These are phyloP conservation scores for Stichopus horrens DNA, from an alignment of 53 echinoderm and acorn worm genomes.

Conservation along the genomic window DNA sequence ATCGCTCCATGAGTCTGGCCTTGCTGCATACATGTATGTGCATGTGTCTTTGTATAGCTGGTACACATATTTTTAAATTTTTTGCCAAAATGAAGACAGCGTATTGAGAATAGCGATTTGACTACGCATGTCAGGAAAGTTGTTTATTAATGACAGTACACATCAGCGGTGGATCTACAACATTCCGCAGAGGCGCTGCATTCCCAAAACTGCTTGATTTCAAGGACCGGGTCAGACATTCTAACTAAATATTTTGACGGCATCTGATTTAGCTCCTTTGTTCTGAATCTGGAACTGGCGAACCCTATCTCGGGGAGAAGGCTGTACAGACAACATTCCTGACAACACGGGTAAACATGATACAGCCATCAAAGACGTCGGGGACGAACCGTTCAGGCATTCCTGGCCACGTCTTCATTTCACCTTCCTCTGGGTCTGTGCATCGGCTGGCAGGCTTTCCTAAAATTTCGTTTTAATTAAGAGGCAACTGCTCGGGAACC, in stretches of 20 bases:
- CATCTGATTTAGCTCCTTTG: neutral
- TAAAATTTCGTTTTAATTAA: neutral
- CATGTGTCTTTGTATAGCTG: too few species aligned
- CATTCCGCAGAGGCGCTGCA: conserved; percentile 21
- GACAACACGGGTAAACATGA: neutral
- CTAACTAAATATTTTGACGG: neutral
- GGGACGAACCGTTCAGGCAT: too few species aligned
- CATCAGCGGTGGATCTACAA: neutral
- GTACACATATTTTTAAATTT: too few species aligned
- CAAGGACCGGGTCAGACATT: neutral
- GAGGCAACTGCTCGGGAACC: neutral
- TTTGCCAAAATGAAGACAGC: too few species aligned
- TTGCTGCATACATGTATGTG: too few species aligned
- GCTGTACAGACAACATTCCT: neutral
- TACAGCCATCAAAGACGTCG: neutral
- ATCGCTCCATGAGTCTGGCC: too few species aligned
- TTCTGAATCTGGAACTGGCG: neutral
- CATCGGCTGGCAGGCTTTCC: neutral
- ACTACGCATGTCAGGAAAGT: neutral
- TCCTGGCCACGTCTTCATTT: neutral
- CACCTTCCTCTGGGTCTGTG: neutral
- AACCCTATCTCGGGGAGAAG: neutral
- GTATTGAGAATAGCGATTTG: neutral
- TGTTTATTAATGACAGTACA: neutral
- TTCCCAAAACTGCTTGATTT: conserved; percentile 18